Percentiles rank a stretch among this genome's conserved stretches.
Conservation (phyloP, 2,888 invertebrate species). For the Drosophila acutilabella region DNA sequence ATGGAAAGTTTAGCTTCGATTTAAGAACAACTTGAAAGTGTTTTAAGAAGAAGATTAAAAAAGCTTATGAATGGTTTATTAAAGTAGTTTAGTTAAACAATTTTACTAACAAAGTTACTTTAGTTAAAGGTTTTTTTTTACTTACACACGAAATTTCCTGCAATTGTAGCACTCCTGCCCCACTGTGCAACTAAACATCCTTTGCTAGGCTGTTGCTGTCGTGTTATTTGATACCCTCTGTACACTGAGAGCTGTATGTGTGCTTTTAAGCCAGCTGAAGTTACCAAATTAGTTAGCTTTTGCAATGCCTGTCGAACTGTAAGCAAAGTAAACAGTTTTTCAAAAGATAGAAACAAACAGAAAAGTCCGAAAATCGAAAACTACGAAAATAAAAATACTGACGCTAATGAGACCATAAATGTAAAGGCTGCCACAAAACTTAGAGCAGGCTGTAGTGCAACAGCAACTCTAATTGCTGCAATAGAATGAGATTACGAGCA, state of each 20-base stretch:
- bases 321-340: constrained; percentile 12
- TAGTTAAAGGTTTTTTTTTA: background rate
- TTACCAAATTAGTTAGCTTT: constrained; percentile 5
- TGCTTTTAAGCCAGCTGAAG: constrained; percentile 12
- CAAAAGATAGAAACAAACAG: constrained; percentile 11
- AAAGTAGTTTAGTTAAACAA: too few relatives aligned
- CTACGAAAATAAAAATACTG: constrained; percentile 41
- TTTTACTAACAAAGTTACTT: too few relatives aligned
- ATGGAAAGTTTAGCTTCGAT: background rate
- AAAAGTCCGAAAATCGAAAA: background rate
- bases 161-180: background rate
- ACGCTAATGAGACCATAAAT: constrained; percentile 76
- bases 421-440: constrained; percentile 58
- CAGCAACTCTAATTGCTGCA: constrained; percentile 73
- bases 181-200: constrained; percentile 43
- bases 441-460: constrained; percentile 35
- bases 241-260: constrained; percentile 40
- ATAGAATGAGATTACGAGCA: constrained; percentile 70
- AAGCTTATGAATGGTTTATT: too few relatives aligned
- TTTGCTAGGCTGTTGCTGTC: constrained; percentile 40
- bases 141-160: background rate
- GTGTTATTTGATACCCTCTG: constrained; percentile 54
- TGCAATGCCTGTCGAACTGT: constrained; percentile 50
- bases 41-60: background rate
- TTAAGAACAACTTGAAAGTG: background rate